phyloP scores from a whole-genome alignment of 2,888 invertebrate genomes.

The Heliconius ethilla region DNA sequence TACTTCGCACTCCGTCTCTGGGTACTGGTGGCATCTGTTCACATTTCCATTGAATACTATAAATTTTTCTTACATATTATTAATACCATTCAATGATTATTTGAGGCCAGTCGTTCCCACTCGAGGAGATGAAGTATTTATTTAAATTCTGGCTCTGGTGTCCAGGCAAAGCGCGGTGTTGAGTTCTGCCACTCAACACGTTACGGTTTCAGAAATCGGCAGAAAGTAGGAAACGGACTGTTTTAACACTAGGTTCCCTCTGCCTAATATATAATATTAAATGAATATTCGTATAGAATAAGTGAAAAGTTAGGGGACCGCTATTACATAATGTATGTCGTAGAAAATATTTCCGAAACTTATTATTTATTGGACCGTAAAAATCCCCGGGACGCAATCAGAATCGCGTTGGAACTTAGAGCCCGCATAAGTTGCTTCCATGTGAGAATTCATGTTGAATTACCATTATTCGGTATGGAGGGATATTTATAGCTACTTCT shows the following conservation, averaged over 20 bases:
- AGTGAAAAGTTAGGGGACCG: no score
- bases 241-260: no score
- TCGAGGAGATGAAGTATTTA: no score
- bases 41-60: background rate
- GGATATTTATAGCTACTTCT: background rate
- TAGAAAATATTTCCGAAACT: background rate
- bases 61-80: background rate
- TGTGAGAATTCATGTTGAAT: background rate
- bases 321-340: background rate
- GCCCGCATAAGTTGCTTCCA: background rate
- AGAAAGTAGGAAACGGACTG: no score
- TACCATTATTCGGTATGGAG: background rate
- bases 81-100: no score
- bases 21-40: constrained; percentile 5
- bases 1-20: background rate
- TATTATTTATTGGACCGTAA: background rate
- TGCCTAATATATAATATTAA: no score
- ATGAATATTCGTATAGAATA: no score
- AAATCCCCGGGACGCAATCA: background rate
- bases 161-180: no score
- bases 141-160: no score
- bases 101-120: no score
- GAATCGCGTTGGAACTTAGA: background rate
- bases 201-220: no score
- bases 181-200: no score